Percentiles rank a stretch among this genome's conserved stretches.
phyloP scores from a whole-genome alignment of 2,113 vertebrate species.

The Geothlypis trichas region DNA sequence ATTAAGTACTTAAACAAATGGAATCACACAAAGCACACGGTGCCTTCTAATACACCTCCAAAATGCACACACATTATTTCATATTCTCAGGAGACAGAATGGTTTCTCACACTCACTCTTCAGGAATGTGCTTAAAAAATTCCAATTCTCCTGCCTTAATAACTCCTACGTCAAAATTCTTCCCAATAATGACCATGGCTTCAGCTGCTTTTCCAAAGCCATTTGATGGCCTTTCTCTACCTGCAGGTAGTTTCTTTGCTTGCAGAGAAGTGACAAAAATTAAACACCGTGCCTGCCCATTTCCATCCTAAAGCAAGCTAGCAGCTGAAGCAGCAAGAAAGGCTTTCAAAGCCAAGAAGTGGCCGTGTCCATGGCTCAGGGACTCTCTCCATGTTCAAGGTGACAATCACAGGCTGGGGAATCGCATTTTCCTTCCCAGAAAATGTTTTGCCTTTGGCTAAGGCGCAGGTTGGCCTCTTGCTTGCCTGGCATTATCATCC shows the following conservation, averaged over 20 bases:
- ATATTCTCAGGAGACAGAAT: not conserved
- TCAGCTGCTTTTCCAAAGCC: not conserved
- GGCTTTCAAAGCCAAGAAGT: not conserved
- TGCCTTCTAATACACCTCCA: not conserved
- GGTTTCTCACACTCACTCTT: constrained; percentile 30
- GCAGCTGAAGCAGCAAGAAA: not conserved
- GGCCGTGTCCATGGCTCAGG: not conserved
- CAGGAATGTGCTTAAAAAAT: not conserved
- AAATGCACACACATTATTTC: not conserved
- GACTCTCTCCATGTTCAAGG: accelerated
- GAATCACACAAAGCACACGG: not conserved
- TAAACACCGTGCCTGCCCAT: not conserved
- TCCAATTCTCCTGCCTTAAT: not conserved
- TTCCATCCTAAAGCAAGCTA: not conserved
- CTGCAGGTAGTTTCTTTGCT: not conserved
- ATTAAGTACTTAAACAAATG: not conserved
- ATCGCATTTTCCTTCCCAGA: not conserved
- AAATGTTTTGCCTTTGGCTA: not conserved
- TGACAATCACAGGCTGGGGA: not conserved
- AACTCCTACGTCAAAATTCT: not conserved
- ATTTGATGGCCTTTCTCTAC: not conserved
- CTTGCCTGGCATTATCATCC: not conserved
- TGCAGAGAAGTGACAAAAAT: not conserved
- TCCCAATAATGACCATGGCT: not conserved
- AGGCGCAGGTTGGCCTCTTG: not conserved